These are phyloP conservation scores for Aspidoscelis tigris DNA, from an alignment of 2,113 vertebrate genomes.

Conservation along the genomic window DNA sequence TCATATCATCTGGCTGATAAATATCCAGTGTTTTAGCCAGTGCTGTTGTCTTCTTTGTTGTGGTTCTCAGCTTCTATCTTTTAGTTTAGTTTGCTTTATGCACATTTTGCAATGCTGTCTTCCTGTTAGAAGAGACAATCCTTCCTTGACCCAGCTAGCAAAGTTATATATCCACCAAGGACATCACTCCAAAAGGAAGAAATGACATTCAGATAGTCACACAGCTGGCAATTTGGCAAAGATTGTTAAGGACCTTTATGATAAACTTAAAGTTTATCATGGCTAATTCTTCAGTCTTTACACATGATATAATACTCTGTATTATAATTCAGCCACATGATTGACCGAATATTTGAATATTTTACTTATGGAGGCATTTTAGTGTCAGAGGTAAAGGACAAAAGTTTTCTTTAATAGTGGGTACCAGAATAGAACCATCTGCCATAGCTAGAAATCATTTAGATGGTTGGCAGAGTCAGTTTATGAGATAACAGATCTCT, in stretches of 20 bases:
- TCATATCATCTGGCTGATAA: not conserved
- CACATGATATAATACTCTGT: not conserved
- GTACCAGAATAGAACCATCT: too few species aligned
- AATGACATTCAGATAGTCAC: constrained; percentile 32
- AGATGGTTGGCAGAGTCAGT: too few species aligned
- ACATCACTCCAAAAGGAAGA: constrained; percentile 51
- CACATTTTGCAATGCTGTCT: constrained; percentile 26
- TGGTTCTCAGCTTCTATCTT: not conserved
- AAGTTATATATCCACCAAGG: constrained; percentile 49
- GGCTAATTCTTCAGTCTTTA: not conserved
- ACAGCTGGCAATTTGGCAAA: constrained; percentile 43
- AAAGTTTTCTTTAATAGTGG: not conserved
- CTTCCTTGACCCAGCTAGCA: constrained; percentile 48
- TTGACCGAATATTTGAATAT: not conserved
- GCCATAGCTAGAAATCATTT: too few species aligned
- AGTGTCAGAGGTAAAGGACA: not conserved
- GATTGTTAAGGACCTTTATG: not conserved
- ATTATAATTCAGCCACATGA: not conserved
- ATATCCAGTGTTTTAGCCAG: not conserved
- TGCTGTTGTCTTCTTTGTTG: not conserved
- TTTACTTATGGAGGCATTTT: not conserved
- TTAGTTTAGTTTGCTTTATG: constrained; percentile 16
- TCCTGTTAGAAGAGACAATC: constrained; percentile 15
- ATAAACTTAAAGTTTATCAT: not conserved
- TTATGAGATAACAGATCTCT: too few species aligned